Evolutionary conservation across 2,113 vertebrate genomes (phyloP).

Genomic region (Phrynosoma platyrhinos): DNA sequence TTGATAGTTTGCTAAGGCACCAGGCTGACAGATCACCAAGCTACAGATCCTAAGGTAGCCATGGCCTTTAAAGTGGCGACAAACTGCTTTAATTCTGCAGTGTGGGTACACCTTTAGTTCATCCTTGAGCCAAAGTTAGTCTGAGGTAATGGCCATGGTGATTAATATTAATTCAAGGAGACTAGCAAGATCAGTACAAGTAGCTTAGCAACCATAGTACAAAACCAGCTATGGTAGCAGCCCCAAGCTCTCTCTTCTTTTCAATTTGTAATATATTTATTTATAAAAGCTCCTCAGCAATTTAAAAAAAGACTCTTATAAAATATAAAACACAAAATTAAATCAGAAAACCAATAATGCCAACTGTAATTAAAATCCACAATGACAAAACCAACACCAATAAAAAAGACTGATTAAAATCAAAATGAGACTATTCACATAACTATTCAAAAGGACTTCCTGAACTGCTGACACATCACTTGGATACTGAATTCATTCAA

Average conservation of each 20-base stretch:
- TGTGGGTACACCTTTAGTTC: too few relatives aligned
- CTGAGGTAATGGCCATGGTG: background rate
- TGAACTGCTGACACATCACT: background rate
- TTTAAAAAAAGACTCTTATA: background rate
- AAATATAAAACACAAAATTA: background rate
- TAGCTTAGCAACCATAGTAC: too few relatives aligned
- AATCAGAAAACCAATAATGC: background rate
- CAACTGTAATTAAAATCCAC: background rate
- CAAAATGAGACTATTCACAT: background rate
- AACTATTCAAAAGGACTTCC: background rate
- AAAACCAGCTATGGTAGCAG: too few relatives aligned
- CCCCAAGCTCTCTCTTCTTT: too few relatives aligned
- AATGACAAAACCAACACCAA: background rate
- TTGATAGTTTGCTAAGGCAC: too few relatives aligned
- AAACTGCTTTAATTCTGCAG: too few relatives aligned
- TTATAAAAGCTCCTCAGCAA: background rate
- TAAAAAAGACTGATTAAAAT: background rate
- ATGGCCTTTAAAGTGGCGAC: too few relatives aligned
- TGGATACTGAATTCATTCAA: background rate
- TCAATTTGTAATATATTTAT: too few relatives aligned
- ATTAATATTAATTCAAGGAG: too few relatives aligned
- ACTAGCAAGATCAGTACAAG: too few relatives aligned
- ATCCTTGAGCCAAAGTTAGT: background rate
- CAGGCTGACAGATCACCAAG: too few relatives aligned
- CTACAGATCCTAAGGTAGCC: too few relatives aligned